These are phyloP conservation scores for Chondrosia reniformis DNA, from an alignment of 37 sponge, comb jelly and placozoan species.

Conservation along the genomic window DNA sequence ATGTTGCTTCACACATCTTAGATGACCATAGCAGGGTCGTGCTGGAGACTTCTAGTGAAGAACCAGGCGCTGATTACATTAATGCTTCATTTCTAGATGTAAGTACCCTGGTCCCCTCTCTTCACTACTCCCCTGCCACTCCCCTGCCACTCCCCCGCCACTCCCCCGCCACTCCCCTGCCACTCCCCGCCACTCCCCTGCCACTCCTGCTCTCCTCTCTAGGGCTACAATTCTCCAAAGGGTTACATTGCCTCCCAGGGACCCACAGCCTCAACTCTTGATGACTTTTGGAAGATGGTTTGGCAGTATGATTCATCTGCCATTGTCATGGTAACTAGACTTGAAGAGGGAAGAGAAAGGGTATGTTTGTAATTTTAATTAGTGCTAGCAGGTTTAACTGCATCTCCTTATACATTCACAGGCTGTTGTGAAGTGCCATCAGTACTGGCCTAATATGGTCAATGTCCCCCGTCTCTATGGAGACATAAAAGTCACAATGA, in stretches of 20 bases:
- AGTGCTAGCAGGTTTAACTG: too few species aligned
- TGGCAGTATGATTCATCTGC: slow-evolving; percentile 11
- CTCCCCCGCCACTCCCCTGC: background rate
- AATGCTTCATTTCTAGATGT: slow-evolving; percentile 70
- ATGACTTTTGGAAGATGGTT: slow-evolving; percentile 24
- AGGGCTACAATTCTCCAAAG: slow-evolving; percentile 34
- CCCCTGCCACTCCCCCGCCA: background rate
- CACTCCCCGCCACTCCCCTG: background rate
- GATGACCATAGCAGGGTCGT: slow-evolving; percentile 68
- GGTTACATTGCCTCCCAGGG: slow-evolving; percentile 20
- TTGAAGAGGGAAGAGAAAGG: slow-evolving; percentile 3
- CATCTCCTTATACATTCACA: background rate
- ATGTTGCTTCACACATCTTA: background rate
- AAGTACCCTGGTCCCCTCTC: background rate
- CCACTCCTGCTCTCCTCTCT: background rate
- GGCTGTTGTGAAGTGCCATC: slow-evolving; percentile 69
- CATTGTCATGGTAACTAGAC: slow-evolving; percentile 23
- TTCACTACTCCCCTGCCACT: background rate
- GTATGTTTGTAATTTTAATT: too few species aligned
- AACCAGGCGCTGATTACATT: slow-evolving; percentile 73
- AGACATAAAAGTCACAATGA: slow-evolving; percentile 76
- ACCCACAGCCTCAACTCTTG: slow-evolving; percentile 10
- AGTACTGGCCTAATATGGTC: slow-evolving; percentile 78
- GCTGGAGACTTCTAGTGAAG: slow-evolving; percentile 36
- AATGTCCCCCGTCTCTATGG: slow-evolving; percentile 55